Evolutionary conservation across 2,113 vertebrate species (phyloP), one percentile per base, ranked within the genome.

Genomic region (Spea multiplicata): DNA sequence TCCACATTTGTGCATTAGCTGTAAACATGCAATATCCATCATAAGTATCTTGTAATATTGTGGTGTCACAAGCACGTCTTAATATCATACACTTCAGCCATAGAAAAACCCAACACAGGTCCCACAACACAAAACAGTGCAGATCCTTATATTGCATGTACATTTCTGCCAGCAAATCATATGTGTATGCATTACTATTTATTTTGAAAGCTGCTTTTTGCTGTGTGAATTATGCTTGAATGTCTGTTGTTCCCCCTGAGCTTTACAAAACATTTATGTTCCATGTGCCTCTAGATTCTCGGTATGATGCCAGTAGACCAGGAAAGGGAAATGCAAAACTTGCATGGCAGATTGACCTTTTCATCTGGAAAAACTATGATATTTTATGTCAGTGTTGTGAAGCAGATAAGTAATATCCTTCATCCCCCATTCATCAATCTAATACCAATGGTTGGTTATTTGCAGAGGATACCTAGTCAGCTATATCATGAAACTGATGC

Each of bases 401-500:
- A 59, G 55, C 4, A 59, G 55, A 59, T 59, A 59, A 59, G 55
- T 59, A 59, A 59, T 59, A 59, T 59, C 14, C 55, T 59, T 59
- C 10, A 13, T 59, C 55, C 55, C 10, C 55, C 55, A 59, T 59
- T 59, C 10, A 59, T 59, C 55, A 59, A 59, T 13, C 55, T 59
- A 59, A 59, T 59, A 13, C 55, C 14, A 4, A 59, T 13, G 14
- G 55, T 59, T 59, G 55, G 9, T 13, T 59, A 13, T 59, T 9
- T 59, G 55, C 9, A 59, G 55, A 59, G 4, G 55, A 59, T 59
- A 13, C 55, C 14, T 59, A 59, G 9, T 59, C 55, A 59, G 55
- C 55, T 59, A 59, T 59, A 59, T 13, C 55, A 4, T 59, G 14
- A 59, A 59, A 59, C 55, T 59, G 10, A 59, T 59, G 55, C 14